Conservation (phyloP, 2,113 vertebrate genomes). For the Rhinopomastus cyanomelas region DNA sequence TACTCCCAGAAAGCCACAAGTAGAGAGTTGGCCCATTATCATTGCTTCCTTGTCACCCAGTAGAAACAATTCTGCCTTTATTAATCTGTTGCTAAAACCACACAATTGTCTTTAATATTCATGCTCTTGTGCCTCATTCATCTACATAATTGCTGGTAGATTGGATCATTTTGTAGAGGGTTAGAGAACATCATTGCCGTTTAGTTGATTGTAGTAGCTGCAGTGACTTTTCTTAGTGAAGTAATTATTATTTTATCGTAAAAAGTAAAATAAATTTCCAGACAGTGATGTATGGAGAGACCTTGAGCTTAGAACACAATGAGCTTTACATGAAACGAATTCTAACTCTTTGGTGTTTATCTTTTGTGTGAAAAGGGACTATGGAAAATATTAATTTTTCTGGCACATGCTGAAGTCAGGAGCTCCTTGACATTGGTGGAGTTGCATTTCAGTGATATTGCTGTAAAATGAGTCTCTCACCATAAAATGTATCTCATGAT, state of each 20-base stretch:
- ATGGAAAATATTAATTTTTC: not conserved
- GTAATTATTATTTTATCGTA: not conserved
- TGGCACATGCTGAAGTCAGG: not conserved
- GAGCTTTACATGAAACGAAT: not conserved
- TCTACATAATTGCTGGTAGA: not conserved
- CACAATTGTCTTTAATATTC: not conserved
- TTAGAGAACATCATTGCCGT: not conserved
- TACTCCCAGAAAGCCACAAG: not conserved
- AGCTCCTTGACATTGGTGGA: not conserved
- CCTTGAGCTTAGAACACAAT: not conserved
- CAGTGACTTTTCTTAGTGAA: not conserved
- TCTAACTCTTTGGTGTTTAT: not conserved
- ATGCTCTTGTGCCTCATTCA: not conserved
- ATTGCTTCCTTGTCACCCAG: not conserved
- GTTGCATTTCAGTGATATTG: not conserved
- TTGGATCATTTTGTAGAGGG: conserved; percentile 7
- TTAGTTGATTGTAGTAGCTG: not conserved
- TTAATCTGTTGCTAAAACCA: not conserved
- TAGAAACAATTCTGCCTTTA: not conserved
- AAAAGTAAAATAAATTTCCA: not conserved
- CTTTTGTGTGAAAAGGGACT: not conserved
- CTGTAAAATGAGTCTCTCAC: not conserved
- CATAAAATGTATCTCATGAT: too few relatives aligned
- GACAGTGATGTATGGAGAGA: not conserved
- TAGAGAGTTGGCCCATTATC: not conserved